Conservation (phyloP, 2,797 vertebrate genomes). For the Cheirogaleus major region DNA sequence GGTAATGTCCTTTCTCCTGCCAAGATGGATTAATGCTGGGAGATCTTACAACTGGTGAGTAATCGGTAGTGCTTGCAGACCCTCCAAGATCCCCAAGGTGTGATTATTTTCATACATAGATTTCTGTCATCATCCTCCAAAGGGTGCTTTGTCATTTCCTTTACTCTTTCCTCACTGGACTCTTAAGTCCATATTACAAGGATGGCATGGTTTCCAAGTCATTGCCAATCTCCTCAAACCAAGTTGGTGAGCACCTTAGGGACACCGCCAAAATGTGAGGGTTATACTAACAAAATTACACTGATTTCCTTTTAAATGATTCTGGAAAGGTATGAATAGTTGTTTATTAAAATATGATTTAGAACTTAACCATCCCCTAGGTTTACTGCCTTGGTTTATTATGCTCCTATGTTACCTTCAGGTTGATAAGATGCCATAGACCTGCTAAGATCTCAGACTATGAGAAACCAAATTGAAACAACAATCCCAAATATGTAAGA, state of each 20-base stretch:
- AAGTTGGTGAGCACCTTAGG: constrained; percentile 19
- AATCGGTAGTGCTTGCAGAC: constrained; percentile 67
- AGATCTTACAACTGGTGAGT: constrained; percentile 77
- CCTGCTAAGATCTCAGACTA: not conserved
- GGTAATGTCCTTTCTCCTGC: constrained; percentile 69
- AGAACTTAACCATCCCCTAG: not conserved
- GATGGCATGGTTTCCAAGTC: constrained; percentile 26
- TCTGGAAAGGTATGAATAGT: constrained; percentile 6
- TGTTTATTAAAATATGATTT: constrained; percentile 56
- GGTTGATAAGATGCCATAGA: not conserved
- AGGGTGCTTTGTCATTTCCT: constrained; percentile 67
- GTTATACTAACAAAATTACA: not conserved
- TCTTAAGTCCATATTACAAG: not conserved
- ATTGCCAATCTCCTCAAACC: constrained; percentile 11
- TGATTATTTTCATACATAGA: constrained; percentile 70
- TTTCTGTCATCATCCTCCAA: constrained; percentile 69
- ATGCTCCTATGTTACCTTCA: not conserved
- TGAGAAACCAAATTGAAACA: constrained; percentile 25
- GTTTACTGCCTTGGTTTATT: not conserved
- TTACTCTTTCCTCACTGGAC: not conserved
- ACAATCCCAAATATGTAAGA: not conserved
- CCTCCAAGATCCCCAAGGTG: constrained; percentile 67
- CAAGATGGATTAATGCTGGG: constrained; percentile 77
- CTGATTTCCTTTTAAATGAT: constrained; percentile 48
- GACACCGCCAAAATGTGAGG: not conserved